phyloP scores from a whole-genome alignment of 2,797 vertebrate species.

The Intellagama lesueurii region DNA sequence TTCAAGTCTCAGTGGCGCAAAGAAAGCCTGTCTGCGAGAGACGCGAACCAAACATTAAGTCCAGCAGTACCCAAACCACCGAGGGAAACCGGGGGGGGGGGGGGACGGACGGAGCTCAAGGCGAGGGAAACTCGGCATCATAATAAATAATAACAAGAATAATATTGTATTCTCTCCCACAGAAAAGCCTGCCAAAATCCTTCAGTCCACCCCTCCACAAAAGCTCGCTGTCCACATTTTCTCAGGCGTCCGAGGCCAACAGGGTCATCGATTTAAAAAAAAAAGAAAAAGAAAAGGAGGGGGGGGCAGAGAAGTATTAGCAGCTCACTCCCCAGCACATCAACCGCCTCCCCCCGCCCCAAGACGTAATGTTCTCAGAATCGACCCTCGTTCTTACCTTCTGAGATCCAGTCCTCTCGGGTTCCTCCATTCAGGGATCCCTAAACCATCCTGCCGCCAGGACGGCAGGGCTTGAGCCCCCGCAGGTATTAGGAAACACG shows the following conservation, averaged over 20 bases:
- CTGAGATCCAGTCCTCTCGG: not conserved
- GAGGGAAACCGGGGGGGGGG: not conserved
- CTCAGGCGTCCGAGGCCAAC: constrained; percentile 9
- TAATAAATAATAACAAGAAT: not conserved
- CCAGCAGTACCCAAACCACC: not conserved
- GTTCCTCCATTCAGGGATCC: constrained; percentile 24
- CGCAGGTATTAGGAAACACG: constrained; percentile 52
- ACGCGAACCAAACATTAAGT: not conserved
- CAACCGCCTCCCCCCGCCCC: not conserved
- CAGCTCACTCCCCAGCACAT: not conserved
- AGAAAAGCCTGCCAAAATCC: not conserved
- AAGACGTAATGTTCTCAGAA: not conserved
- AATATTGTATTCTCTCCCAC: not conserved
- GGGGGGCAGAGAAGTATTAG: not conserved
- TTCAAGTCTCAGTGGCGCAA: constrained; percentile 26
- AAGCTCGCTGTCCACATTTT: not conserved
- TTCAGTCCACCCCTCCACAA: not conserved
- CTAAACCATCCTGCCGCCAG: constrained; percentile 28
- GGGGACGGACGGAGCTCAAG: not conserved
- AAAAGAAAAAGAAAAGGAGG: not conserved
- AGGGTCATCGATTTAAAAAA: not conserved
- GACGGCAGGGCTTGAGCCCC: constrained; percentile 26
- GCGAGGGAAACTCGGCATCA: not conserved
- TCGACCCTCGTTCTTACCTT: constrained; percentile 1
- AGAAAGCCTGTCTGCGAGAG: constrained; percentile 2